Evolutionary conservation across 2,888 invertebrate genomes (phyloP).

Genomic region (Anorthoa munda): DNA sequence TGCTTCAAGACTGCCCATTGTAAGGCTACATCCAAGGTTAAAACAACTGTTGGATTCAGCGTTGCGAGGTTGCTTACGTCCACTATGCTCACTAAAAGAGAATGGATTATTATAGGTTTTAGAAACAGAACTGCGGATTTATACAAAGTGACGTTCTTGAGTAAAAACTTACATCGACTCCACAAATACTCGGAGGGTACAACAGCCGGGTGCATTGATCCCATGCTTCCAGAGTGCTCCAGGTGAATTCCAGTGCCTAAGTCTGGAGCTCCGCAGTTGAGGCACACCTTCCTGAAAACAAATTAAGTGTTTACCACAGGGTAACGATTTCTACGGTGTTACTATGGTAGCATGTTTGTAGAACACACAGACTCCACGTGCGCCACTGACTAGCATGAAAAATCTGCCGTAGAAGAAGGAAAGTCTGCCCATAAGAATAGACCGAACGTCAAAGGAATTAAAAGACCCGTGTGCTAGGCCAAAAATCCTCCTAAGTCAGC

Average conservation of each 20-base stretch:
- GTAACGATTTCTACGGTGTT: no score
- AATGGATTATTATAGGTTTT: neutral
- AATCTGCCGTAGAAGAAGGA: no score
- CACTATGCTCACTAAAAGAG: slow-evolving; percentile 74
- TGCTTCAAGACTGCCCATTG: slow-evolving; percentile 77
- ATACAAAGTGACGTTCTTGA: no score
- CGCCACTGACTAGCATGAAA: no score
- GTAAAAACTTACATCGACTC: slow-evolving; percentile 74
- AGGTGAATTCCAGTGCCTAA: slow-evolving; percentile 81
- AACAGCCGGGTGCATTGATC: slow-evolving; percentile 79
- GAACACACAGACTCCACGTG: no score
- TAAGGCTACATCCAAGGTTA: slow-evolving; percentile 77
- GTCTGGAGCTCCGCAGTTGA: slow-evolving; percentile 79
- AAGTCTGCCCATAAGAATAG: no score
- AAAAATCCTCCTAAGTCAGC: no score
- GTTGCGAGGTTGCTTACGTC: slow-evolving; percentile 73
- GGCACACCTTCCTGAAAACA: slow-evolving; percentile 77
- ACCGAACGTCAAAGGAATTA: no score
- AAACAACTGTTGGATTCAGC: slow-evolving; percentile 65
- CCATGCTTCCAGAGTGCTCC: slow-evolving; percentile 69
- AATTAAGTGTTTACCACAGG: neutral
- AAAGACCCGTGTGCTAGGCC: no score
- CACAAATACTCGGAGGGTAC: slow-evolving; percentile 80
- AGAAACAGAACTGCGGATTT: neutral
- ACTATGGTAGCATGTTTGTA: neutral